Base-by-base conservation (phyloP, 2,113 vertebrate genomes). In the Xenotilapia leptura region DNA sequence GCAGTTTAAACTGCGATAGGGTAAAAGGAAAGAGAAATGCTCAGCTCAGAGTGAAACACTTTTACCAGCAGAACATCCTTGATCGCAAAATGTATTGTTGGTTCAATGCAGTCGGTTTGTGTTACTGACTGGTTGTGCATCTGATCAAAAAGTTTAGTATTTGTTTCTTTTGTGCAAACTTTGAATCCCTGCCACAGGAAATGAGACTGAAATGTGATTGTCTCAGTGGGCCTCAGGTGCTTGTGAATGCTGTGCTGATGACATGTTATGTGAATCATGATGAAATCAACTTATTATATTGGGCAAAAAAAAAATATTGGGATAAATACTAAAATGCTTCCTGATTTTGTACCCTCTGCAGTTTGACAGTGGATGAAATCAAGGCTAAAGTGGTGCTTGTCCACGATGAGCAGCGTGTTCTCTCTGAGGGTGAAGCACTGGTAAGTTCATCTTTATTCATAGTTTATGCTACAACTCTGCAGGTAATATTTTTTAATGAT, bases 361-460 rank as follows among this genome's bases (percentile, higher is more conserved):
- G 87, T 45, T 28, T 95, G 73, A 91, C 95, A 5, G 91, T 92
- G 82, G 94, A 95, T 47, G 95, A 96, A 90, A 79, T 96, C 86
- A 93, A 93, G 89, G 91, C 92, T 55, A 92, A 91, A 51, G 85
- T 95, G 88, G 83, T 88, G 19, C 73, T 88, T 7, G 11, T 91
- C 13, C 90, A 83, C 2, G 90, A 94, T 62, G 91, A 93, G 49
- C 84, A 90, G 68, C 86, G 68, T 42, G 28, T 85, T 70, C 89
- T 95, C 13, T 90, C 93, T n/a, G 90, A 93, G 45, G 92, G 92
- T 15, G 93, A 95, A 85, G 95, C 92, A 4, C 15, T 86, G 91
- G 95, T 96, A 55, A 95, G 95, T 92, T 68, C 6, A 77, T 86
- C 58, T 14, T 85, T 47, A 68, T 83, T 86, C 58, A 65, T 68